phyloP scores from a whole-genome alignment of 2,888 invertebrate genomes.

The Synergus itoensis region DNA sequence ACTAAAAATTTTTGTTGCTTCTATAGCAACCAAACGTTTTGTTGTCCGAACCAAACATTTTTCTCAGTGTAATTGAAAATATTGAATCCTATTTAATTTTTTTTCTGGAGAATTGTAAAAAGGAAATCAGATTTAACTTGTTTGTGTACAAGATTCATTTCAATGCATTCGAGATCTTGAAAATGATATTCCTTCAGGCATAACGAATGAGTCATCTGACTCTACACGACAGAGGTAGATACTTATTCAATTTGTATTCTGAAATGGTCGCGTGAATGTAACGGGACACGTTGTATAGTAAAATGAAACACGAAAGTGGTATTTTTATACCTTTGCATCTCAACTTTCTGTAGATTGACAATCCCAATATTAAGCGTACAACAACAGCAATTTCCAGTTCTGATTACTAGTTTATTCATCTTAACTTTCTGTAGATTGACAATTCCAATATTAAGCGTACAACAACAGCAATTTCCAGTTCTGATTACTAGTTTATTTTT shows the following conservation, averaged over 20 bases:
- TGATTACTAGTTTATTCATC: slow-evolving; percentile 6
- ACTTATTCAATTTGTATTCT: slow-evolving; percentile 55
- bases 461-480: background rate
- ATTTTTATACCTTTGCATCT: slow-evolving; percentile 40
- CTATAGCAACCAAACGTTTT: no score
- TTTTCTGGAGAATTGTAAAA: background rate
- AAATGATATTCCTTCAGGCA: slow-evolving; percentile 27
- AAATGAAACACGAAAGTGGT: slow-evolving; percentile 26
- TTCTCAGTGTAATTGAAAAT: no score
- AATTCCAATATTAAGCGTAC: background rate
- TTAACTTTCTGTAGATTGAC: slow-evolving; percentile 17
- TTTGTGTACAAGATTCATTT: slow-evolving; percentile 10
- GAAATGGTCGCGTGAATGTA: slow-evolving; percentile 45
- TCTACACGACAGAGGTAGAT: slow-evolving; percentile 45
- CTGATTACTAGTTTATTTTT: background rate
- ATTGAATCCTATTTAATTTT: no score
- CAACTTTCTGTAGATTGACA: slow-evolving; percentile 18
- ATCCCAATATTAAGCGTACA: background rate
- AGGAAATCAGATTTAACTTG: background rate
- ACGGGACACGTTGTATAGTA: slow-evolving; percentile 39
- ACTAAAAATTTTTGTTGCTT: no score
- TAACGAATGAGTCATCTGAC: slow-evolving; percentile 31
- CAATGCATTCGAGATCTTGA: slow-evolving; percentile 22
- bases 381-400: background rate
- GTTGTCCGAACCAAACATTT: no score